Conservation (phyloP, 2,797 vertebrate species). For the Melanotaenia parkinsoni region DNA sequence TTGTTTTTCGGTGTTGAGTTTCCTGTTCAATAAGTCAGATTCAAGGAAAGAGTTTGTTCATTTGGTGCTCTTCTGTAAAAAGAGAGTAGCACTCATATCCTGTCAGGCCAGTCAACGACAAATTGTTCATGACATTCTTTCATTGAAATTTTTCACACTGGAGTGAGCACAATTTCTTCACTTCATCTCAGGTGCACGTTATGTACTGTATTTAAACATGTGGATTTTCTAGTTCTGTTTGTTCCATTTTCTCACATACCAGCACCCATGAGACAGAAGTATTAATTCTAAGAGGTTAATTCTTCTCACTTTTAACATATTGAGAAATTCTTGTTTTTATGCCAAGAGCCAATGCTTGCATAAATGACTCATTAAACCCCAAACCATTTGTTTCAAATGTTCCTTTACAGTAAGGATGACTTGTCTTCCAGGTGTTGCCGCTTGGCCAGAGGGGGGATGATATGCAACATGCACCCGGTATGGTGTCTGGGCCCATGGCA, state of each 20-base stretch:
- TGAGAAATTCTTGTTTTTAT: constrained; percentile 46
- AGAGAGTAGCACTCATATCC: constrained; percentile 32
- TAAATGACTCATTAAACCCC: constrained; percentile 10
- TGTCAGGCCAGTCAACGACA: constrained; percentile 46
- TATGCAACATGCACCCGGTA: constrained; percentile 78
- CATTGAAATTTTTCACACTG: constrained; percentile 27
- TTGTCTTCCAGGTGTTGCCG: constrained; percentile 76
- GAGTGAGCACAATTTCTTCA: constrained; percentile 4
- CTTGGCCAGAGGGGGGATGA: constrained; percentile 80
- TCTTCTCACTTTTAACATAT: constrained; percentile 24
- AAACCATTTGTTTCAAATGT: constrained; percentile 4
- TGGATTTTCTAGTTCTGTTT: constrained; percentile 63
- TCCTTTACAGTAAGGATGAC: background rate
- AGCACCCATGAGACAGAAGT: constrained; percentile 23
- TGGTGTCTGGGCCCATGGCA: constrained; percentile 74
- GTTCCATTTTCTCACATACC: constrained; percentile 27
- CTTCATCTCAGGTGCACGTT: constrained; percentile 11
- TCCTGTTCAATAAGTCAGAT: constrained; percentile 60
- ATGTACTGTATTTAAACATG: constrained; percentile 49
- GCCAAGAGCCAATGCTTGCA: constrained; percentile 55
- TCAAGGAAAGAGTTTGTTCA: constrained; percentile 28
- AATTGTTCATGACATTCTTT: constrained; percentile 40
- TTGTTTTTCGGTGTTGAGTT: background rate
- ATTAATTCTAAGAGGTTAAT: constrained; percentile 15
- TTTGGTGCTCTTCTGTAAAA: constrained; percentile 27